These are phyloP conservation scores for Tragelaphus scriptus DNA, from an alignment of 2,113 vertebrate genomes.

Conservation along the genomic window DNA sequence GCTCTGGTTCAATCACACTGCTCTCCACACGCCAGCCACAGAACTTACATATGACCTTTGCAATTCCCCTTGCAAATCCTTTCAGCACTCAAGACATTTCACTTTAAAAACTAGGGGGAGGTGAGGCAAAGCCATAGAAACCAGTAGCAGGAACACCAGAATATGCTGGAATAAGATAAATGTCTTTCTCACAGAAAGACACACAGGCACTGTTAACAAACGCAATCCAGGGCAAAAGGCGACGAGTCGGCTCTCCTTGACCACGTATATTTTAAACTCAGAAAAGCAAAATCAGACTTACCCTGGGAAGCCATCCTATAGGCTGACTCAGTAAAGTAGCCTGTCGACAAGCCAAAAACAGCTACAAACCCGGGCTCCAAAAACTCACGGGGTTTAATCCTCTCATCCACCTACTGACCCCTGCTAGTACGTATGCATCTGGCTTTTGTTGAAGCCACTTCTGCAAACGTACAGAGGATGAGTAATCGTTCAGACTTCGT, in stretches of 20 bases:
- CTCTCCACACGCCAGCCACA: not conserved
- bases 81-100: not conserved
- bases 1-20: not conserved
- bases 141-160: not conserved
- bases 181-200: not conserved
- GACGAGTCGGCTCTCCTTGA: not conserved
- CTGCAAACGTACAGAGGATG: slow-evolving; percentile 83
- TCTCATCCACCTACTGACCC: slow-evolving; percentile 77
- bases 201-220: not conserved
- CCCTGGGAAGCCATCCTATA: slow-evolving; percentile 75
- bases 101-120: slow-evolving; percentile 1
- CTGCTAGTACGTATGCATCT: slow-evolving; percentile 68
- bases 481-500: slow-evolving; percentile 80
- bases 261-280: not conserved
- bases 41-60: not conserved
- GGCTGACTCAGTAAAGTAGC: slow-evolving; percentile 49
- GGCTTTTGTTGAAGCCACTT: slow-evolving; percentile 79
- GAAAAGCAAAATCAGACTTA: slow-evolving; percentile 74
- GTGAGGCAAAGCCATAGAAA: slow-evolving; percentile 11
- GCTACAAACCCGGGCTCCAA: slow-evolving; percentile 52
- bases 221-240: not conserved
- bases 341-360: slow-evolving; percentile 52
- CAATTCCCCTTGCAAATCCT: not conserved
- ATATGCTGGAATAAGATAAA: not conserved
- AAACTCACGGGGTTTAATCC: slow-evolving; percentile 62